These are phyloP conservation scores for Gymnarchus niloticus DNA, from an alignment of 2,113 vertebrate genomes.

Conservation along the genomic window DNA sequence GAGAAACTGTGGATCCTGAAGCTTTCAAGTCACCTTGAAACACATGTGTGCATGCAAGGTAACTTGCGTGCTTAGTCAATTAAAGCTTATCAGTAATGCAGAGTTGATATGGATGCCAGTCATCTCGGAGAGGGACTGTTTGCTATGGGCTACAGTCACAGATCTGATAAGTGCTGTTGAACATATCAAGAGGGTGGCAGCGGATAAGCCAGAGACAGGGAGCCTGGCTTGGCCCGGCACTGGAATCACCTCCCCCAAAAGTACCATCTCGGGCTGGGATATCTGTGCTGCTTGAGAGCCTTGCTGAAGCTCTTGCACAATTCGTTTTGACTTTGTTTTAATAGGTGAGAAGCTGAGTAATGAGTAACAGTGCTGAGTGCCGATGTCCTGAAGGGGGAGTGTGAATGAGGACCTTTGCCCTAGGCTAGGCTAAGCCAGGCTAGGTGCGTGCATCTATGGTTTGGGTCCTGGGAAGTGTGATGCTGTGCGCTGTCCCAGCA, in stretches of 20 bases:
- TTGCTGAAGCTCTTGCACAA: neutral
- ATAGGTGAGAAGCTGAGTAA: slow-evolving; percentile 5
- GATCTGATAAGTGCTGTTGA: neutral
- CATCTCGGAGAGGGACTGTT: neutral
- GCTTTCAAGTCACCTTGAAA: neutral
- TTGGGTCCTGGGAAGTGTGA: neutral
- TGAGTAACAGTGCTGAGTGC: neutral
- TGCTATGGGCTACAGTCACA: neutral
- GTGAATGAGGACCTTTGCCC: neutral
- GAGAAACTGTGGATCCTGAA: neutral
- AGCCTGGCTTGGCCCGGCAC: too few species aligned
- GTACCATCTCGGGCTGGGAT: neutral
- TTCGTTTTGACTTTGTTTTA: slow-evolving; percentile 3
- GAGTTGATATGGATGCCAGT: neutral
- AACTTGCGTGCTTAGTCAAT: neutral
- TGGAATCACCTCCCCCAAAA: too few species aligned
- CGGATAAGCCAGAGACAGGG: neutral
- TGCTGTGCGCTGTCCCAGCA: neutral
- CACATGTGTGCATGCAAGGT: neutral
- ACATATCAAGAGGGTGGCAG: neutral
- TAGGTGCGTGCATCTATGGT: neutral
- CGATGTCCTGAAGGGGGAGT: neutral
- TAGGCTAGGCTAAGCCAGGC: neutral
- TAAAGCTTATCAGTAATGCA: neutral
- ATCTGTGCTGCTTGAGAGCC: neutral